These are phyloP conservation scores for Cecidostiba fungosa DNA, from an alignment of 2,888 invertebrate genomes.

Conservation along the genomic window DNA sequence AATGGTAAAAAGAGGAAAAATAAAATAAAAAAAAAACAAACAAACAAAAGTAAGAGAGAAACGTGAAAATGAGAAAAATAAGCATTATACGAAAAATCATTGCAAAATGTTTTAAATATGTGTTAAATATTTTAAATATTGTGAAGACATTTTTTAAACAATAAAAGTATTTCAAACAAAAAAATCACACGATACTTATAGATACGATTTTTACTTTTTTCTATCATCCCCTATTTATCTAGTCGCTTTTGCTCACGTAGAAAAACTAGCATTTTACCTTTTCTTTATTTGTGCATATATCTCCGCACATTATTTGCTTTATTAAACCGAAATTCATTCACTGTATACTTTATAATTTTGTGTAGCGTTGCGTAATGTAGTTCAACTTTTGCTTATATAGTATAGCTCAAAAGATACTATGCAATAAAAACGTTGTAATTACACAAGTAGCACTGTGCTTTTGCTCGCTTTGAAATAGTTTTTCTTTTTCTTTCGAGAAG, in stretches of 20 bases:
- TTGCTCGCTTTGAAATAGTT: neutral
- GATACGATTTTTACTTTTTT: constrained; percentile 42
- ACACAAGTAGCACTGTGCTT: neutral
- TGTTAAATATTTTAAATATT: constrained; percentile 65
- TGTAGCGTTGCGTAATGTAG: no score
- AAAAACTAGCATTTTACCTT: neutral
- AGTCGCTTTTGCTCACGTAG: constrained; percentile 9
- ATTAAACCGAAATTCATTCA: neutral
- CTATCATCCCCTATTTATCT: constrained; percentile 47
- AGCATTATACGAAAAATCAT: constrained; percentile 57
- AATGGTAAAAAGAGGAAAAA: constrained; percentile 39
- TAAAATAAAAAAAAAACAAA: neutral
- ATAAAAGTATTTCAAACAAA: constrained; percentile 64
- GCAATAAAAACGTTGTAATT: no score
- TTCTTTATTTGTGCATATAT: neutral
- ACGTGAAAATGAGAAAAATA: constrained; percentile 48
- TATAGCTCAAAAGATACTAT: no score
- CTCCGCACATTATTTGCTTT: neutral
- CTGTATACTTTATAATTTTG: no score
- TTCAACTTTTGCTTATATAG: no score
- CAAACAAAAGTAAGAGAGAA: constrained; percentile 28
- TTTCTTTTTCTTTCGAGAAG: neutral
- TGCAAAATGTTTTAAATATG: constrained; percentile 62
- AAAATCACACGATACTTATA: constrained; percentile 52
- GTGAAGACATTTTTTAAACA: constrained; percentile 63